phyloP scores from a whole-genome alignment of 2,113 vertebrate genomes.

The Pao palembangensis region DNA sequence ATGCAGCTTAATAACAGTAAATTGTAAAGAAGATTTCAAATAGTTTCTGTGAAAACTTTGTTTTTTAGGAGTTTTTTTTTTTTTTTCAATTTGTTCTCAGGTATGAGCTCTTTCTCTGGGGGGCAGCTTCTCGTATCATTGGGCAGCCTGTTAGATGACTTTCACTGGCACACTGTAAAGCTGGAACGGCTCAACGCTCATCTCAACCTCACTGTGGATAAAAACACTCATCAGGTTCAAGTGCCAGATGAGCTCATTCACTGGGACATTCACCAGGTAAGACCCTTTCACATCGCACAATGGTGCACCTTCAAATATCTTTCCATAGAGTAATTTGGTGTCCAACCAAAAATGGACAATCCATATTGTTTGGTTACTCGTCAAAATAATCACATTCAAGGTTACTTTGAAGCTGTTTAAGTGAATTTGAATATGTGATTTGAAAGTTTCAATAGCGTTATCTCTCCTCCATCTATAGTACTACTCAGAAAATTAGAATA shows the following conservation, averaged over 20 bases:
- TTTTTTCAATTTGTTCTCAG: constrained; percentile 56
- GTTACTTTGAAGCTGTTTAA: too few relatives aligned
- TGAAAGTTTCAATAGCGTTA: too few relatives aligned
- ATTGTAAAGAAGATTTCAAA: background rate
- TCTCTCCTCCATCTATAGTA: too few relatives aligned
- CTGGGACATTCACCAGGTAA: constrained; percentile 89
- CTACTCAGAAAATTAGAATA: too few relatives aligned
- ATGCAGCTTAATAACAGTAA: background rate
- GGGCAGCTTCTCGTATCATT: constrained; percentile 74
- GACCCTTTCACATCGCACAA: constrained; percentile 5
- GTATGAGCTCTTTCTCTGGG: constrained; percentile 68
- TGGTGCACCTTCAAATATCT: background rate
- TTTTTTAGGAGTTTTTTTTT: background rate
- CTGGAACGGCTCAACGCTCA: constrained; percentile 82
- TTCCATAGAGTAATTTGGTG: too few relatives aligned
- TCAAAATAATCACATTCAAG: too few relatives aligned
- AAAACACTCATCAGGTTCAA: constrained; percentile 80
- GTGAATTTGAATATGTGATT: too few relatives aligned
- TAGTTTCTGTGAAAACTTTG: background rate
- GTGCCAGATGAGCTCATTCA: constrained; percentile 79
- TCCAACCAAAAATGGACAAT: too few relatives aligned
- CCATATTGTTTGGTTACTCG: too few relatives aligned
- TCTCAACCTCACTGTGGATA: constrained; percentile 91
- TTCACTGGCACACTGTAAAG: constrained; percentile 90
- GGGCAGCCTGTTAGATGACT: constrained; percentile 93